These are phyloP conservation scores for Strigamia maritima DNA, from an alignment of 2,888 invertebrate species.

Conservation along the genomic window DNA sequence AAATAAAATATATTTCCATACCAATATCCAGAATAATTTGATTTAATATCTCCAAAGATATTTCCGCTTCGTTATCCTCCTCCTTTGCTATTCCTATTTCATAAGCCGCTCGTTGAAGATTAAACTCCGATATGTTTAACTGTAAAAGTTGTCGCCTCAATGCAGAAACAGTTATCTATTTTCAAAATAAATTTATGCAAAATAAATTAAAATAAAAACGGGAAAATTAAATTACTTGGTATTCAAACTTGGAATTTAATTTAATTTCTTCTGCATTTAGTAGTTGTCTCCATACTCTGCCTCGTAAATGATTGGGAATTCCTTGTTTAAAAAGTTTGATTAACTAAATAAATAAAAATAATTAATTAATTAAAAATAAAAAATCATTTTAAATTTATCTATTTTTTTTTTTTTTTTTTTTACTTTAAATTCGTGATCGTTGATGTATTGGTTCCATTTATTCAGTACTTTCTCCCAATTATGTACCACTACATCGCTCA, in stretches of 20 bases:
- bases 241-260: slow-evolving; percentile 35
- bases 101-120: neutral
- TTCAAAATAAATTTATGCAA: neutral
- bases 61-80: neutral
- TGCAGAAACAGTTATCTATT: neutral
- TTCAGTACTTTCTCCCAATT: slow-evolving; percentile 37
- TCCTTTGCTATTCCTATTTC: neutral
- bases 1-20: neutral
- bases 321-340: slow-evolving; percentile 37
- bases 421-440: slow-evolving; percentile 7
- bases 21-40: slow-evolving; percentile 21
- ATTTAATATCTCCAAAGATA: neutral
- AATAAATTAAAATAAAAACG: neutral
- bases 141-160: neutral
- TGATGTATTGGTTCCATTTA: slow-evolving; percentile 37
- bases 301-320: slow-evolving; percentile 36
- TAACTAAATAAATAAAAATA: slow-evolving; percentile 23
- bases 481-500: neutral
- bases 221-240: slow-evolving; percentile 34
- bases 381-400: neutral
- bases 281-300: slow-evolving; percentile 37
- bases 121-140: neutral
- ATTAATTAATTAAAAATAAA: neutral
- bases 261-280: slow-evolving; percentile 36
- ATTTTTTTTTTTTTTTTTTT: too few relatives aligned